Evolutionary conservation across 2,113 vertebrate species (phyloP).

Genomic region (Sinocyclocheilus grahami): DNA sequence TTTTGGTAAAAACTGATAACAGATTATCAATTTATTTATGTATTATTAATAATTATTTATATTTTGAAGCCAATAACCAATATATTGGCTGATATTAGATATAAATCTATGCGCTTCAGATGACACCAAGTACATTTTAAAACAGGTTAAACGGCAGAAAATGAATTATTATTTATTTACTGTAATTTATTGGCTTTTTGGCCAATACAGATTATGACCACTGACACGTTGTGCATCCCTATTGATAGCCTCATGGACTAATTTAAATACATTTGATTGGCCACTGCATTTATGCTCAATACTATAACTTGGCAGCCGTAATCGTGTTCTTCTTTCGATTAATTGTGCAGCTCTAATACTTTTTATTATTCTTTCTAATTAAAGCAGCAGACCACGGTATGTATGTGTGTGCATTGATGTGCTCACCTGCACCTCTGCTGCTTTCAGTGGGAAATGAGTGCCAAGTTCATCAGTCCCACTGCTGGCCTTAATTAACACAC

Average conservation of each 20-base stretch:
- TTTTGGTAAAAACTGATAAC: background rate
- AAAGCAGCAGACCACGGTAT: background rate
- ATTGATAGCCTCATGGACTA: background rate
- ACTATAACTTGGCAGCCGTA: no score
- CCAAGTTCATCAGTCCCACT: conserved; percentile 15
- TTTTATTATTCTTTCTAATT: background rate
- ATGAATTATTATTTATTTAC: no score
- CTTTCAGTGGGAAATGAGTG: background rate
- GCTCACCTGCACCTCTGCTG: conserved; percentile 30
- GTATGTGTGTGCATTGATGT: conserved; percentile 10
- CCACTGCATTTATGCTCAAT: no score
- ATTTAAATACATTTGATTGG: background rate
- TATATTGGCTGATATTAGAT: background rate
- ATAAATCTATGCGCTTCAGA: background rate
- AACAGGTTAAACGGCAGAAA: background rate
- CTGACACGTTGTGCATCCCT: background rate
- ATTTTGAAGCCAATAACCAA: background rate
- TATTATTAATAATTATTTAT: background rate
- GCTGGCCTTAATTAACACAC: conserved; percentile 25
- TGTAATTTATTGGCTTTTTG: background rate
- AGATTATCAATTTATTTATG: background rate
- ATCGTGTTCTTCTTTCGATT: no score
- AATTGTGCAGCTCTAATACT: background rate
- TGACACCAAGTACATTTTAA: background rate
- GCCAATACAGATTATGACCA: background rate